phyloP scores from a whole-genome alignment of 2,797 vertebrate species.

The Pseudocheirus occidentalis region DNA sequence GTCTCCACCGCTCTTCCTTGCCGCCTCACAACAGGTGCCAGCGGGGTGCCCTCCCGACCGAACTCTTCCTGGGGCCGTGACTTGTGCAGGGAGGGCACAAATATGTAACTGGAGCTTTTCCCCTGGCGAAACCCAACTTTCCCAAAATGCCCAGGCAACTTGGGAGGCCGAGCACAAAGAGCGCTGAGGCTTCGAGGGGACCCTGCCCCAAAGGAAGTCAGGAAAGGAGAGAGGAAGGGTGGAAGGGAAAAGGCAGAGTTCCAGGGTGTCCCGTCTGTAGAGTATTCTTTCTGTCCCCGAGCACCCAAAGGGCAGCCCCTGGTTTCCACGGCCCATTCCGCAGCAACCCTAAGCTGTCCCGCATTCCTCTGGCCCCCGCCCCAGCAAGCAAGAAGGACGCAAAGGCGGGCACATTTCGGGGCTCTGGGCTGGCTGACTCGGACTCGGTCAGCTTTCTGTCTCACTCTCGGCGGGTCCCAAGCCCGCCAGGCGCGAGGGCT shows the following conservation, averaged over 20 bases:
- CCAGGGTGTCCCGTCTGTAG: neutral
- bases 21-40: constrained; percentile 88
- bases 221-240: neutral
- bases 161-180: constrained; percentile 78
- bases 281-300: neutral
- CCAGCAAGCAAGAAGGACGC: constrained; percentile 41
- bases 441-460: neutral
- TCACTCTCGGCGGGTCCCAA: constrained; percentile 24
- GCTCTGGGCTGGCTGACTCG: constrained; percentile 25
- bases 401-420: constrained; percentile 7
- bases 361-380: neutral
- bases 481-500: neutral
- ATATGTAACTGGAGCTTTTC: constrained; percentile 77
- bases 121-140: constrained; percentile 81
- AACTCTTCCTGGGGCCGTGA: constrained; percentile 84
- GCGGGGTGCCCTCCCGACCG: constrained; percentile 82
- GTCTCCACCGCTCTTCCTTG: constrained; percentile 75
- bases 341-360: neutral
- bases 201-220: neutral
- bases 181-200: constrained; percentile 49
- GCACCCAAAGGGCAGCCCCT: neutral
- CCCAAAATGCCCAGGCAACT: constrained; percentile 80
- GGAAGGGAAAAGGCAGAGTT: neutral
- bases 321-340: neutral
- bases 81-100: constrained; percentile 81